Conservation (phyloP, 2,888 invertebrate species). For the Tetanocera ferruginea region DNA sequence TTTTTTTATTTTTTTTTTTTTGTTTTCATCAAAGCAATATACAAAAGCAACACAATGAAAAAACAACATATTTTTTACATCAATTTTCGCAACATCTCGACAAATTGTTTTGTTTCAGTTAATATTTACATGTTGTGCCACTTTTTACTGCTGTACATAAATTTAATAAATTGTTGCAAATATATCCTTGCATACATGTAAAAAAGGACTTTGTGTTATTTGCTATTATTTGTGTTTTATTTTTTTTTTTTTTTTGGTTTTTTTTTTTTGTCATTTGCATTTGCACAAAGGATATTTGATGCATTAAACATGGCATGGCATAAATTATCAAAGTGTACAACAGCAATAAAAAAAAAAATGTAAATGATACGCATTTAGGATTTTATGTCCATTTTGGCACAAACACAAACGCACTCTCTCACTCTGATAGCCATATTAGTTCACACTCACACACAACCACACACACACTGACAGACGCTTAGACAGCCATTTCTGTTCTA, state of each 20-base stretch:
- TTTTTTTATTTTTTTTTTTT: no score
- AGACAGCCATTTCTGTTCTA: neutral
- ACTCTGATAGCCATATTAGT: neutral
- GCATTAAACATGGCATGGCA: conserved; percentile 19
- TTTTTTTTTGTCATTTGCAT: neutral
- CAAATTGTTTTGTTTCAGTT: neutral
- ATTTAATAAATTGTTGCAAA: neutral
- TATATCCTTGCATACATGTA: neutral
- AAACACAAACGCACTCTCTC: neutral
- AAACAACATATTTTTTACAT: no score
- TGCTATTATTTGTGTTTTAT: no score
- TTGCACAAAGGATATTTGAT: conserved; percentile 3
- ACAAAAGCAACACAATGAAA: no score
- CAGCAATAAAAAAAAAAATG: conserved; percentile 14
- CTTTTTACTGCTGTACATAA: neutral
- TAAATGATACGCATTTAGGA: conserved; percentile 28
- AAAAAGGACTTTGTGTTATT: no score
- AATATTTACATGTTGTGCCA: neutral
- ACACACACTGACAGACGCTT: neutral
- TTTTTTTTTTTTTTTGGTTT: neutral
- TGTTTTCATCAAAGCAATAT: no score
- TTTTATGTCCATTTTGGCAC: conserved; percentile 19
- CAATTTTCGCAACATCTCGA: neutral
- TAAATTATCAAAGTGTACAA: neutral
- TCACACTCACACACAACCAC: neutral